Evolutionary conservation across 2,113 vertebrate genomes (phyloP), one percentile per base, ranked within the genome.

Genomic region (Corythornis madagascariensis): DNA sequence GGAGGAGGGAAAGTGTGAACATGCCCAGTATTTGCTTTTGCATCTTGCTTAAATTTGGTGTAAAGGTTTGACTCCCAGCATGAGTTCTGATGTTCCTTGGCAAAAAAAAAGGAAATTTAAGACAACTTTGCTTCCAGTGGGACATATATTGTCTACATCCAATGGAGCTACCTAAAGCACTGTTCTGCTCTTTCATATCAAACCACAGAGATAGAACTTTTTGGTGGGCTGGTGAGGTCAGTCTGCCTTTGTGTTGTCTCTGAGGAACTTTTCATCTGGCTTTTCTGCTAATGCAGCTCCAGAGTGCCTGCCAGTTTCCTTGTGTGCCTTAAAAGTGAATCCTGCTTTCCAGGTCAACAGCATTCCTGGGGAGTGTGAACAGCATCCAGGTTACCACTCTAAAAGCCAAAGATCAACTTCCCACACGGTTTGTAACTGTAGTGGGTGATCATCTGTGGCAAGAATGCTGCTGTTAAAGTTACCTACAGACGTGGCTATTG

Each of bases 11-110:
- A 40, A 3, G 10, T 45, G 42, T 65, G 56, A 66, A 74, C 4
- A 4, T 9, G 35, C 56, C 43, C 53, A 35, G 13, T 40, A 11
- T 0, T 0, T 67, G 57, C 22, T 75, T 81, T 73, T 8, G 1
- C 43, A 42, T 66, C 48, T 70, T 63, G 42, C 71, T 85, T 48
- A n/a, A 48, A 20, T 92, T 15, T 57, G 60, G 33, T 48, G 75
- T 25, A 42, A 8, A 33, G 7, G 3, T 67, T 94, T 83, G 64
- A 45, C 56, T 93, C 65, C 16, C 7, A 33, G 60, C 43, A 35
- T 64, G 69, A 74, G 65, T 9, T 79, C 76, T 74, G 80, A 31
- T 16, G 6, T 63, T 91, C 28, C 40, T 45, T 5, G 5, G 56
- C 18, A 8, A 0, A 7, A 72, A 12, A 15, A 33, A 53, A 53